Evolutionary conservation across 2,113 vertebrate genomes (phyloP).

Genomic region (Phaethon lepturus): DNA sequence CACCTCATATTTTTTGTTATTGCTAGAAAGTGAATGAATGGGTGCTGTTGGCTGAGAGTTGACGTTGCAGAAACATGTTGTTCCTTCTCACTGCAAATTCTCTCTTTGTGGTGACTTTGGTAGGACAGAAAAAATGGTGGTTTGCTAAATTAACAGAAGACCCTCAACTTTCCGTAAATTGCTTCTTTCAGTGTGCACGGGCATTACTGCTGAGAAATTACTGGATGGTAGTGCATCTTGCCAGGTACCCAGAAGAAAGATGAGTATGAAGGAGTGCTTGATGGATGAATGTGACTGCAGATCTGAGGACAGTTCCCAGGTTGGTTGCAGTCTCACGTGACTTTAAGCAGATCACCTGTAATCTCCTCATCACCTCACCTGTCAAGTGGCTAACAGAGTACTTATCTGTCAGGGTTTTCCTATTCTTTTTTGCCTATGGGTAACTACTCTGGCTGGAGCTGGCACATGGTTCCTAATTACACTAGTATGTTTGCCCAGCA

Average conservation of each 20-base stretch:
- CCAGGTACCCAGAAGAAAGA: background rate
- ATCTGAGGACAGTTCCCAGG: background rate
- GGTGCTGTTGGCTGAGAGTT: slow-evolving; percentile 21
- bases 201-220: background rate
- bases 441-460: background rate
- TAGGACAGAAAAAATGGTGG: background rate
- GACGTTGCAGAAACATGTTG: background rate
- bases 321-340: background rate
- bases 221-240: rapidly evolving
- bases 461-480: background rate
- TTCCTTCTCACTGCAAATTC: background rate
- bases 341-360: background rate
- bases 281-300: background rate
- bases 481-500: background rate
- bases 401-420: background rate
- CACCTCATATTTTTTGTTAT: background rate
- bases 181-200: background rate
- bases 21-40: background rate
- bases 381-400: background rate
- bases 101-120: background rate
- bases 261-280: background rate
- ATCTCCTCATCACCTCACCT: background rate
- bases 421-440: background rate
- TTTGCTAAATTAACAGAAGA: background rate
- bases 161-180: background rate